Evolutionary conservation across 2,797 vertebrate species (phyloP).

Genomic region (Acomys russatus): DNA sequence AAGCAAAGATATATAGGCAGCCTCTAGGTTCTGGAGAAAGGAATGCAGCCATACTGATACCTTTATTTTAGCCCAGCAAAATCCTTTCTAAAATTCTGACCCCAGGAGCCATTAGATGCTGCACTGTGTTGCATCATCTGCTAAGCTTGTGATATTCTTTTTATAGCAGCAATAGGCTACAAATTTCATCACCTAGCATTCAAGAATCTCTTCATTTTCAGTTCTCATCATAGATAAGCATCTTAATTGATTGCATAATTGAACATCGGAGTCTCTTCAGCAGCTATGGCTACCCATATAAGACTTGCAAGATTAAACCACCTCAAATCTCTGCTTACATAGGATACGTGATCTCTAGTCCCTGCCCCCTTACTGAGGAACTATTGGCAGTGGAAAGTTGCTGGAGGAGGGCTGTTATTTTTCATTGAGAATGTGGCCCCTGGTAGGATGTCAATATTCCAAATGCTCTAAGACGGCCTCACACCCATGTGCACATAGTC

Average conservation of each 20-base stretch:
- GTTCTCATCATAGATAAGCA: neutral
- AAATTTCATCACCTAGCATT: neutral
- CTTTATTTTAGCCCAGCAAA: conserved; percentile 20
- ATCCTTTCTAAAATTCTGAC: neutral
- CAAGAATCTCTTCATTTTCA: conserved; percentile 30
- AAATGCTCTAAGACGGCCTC: neutral
- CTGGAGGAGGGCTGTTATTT: neutral
- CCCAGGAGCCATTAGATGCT: neutral
- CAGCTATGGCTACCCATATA: neutral
- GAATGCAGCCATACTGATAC: neutral
- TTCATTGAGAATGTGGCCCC: neutral
- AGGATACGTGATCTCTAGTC: neutral
- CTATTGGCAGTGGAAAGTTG: neutral
- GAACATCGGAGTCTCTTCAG: neutral
- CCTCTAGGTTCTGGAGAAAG: neutral
- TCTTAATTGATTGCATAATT: neutral
- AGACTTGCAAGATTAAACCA: neutral
- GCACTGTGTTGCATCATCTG: neutral
- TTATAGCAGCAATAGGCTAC: neutral
- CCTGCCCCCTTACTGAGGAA: neutral
- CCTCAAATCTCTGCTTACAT: neutral
- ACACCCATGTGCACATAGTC: neutral
- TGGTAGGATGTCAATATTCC: neutral
- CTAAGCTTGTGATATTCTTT: conserved; percentile 11
- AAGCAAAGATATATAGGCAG: neutral